Base-by-base conservation (phyloP, 1,140 invertebrate species). In the silkworm (Bombyx mori) region DNA sequence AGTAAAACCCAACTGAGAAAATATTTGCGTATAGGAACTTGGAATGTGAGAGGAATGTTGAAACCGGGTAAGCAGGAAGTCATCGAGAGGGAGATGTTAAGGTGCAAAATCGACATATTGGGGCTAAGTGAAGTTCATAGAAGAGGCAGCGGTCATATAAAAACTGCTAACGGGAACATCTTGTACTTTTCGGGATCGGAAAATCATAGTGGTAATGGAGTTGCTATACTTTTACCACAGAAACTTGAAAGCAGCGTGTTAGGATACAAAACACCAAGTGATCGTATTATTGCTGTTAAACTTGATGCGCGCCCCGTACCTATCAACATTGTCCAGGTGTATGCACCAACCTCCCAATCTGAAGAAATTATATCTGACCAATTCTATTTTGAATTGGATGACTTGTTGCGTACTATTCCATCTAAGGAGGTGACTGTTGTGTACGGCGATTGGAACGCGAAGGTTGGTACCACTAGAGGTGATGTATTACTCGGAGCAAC, bases 21-120 rank as follows among this genome's bases (percentile, higher is more conserved):
- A 56, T 26, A 48, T 10, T 46, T 56, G 8, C 45, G 55, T 26
- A 56, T 57, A 8, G 56, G 56, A 43, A 57, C 56, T 18, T 57
- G 56, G 56, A 57, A 57, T 52, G 56, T 52, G 2, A 50, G 56
- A 57, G 49, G 56, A 18, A 8, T 52, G 9, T n/a, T 51, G 22
- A 42, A 50, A 51, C 10, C 10, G 7, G 49, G 56, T 10, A 51
- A 51, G 44, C 18, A 48, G 1, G 46, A 48, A 7, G 18, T 49
- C 42, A 44, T 56, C 12, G 55, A 49, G 42, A 48, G 18, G 22
- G 55, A 56, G 47, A 56, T 56, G 47, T 4, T 26, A 35, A 48
- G 55, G 47, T 48, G 26, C 48, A 43, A 57, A 4, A 44, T 57
- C 8, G 56, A 57, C 26, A 57, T 57, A 8, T 42, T 57, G 9